Conservation (phyloP, 2,797 vertebrate genomes). For the Macrochelys suwanniensis region DNA sequence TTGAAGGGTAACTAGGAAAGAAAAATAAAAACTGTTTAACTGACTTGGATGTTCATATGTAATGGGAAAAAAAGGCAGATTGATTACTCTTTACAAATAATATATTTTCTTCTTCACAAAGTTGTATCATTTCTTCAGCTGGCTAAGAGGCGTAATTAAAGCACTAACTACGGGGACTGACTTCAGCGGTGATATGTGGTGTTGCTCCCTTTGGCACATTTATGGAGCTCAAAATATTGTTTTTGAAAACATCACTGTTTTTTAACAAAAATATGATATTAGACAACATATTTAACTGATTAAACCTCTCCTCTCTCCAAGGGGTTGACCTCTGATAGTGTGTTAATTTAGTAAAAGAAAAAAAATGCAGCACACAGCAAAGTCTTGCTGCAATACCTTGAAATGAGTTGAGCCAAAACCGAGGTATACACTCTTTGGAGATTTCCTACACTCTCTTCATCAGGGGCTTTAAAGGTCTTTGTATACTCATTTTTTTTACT, state of each 20-base stretch:
- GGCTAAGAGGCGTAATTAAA: slow-evolving; percentile 36
- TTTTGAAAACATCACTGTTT: slow-evolving; percentile 65
- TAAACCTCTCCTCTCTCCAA: slow-evolving; percentile 59
- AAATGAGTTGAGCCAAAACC: slow-evolving; percentile 55
- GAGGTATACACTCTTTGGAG: slow-evolving; percentile 27
- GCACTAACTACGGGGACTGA: slow-evolving; percentile 41
- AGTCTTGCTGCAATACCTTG: slow-evolving; percentile 51
- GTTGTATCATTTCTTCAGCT: slow-evolving; percentile 18
- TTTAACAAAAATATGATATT: slow-evolving; percentile 51
- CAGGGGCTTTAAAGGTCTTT: slow-evolving; percentile 69
- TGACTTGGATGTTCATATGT: neutral
- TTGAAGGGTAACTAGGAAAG: slow-evolving; percentile 15
- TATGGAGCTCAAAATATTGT: slow-evolving; percentile 67
- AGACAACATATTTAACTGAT: slow-evolving; percentile 75
- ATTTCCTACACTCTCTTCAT: slow-evolving; percentile 57
- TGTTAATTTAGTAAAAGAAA: slow-evolving; percentile 52
- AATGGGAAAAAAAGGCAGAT: neutral
- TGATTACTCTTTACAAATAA: slow-evolving; percentile 53
- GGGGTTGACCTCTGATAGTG: slow-evolving; percentile 50
- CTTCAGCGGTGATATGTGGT: slow-evolving; percentile 19
- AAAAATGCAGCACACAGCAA: slow-evolving; percentile 14
- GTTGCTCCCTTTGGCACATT: slow-evolving; percentile 46
- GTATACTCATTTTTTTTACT: slow-evolving; percentile 68
- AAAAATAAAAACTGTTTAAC: slow-evolving; percentile 46
- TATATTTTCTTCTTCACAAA: slow-evolving; percentile 52